Evolutionary conservation across 2,797 vertebrate species (phyloP).

Genomic region (Prunella strophiata): DNA sequence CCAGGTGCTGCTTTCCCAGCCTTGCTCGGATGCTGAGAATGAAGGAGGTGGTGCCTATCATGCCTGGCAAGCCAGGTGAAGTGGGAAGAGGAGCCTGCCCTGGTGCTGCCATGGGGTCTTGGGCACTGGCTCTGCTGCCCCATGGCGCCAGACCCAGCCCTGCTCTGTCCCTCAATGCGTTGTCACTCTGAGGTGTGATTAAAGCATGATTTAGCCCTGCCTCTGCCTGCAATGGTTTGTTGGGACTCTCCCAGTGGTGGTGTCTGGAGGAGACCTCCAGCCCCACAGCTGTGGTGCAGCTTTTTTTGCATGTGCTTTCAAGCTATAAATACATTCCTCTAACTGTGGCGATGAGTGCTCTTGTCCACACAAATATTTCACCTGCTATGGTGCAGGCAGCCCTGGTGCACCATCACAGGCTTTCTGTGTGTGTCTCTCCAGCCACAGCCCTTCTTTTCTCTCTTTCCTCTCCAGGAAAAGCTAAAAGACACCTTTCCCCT

Average conservation of each 20-base stretch:
- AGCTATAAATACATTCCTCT: background rate
- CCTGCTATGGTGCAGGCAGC: background rate
- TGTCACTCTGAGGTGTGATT: conserved; percentile 6
- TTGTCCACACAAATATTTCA: background rate
- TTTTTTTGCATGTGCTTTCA: background rate
- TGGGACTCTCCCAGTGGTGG: background rate
- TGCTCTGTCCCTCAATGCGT: background rate
- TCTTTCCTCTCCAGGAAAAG: background rate
- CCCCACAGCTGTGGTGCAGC: background rate
- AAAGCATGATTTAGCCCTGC: conserved; percentile 16
- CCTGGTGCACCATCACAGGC: background rate
- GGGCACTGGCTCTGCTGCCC: background rate
- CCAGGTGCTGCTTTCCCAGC: background rate
- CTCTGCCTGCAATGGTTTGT: background rate
- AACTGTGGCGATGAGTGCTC: rapidly evolving
- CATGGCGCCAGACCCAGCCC: rapidly evolving
- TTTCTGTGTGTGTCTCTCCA: background rate
- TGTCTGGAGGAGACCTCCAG: background rate
- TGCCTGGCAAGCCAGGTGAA: rapidly evolving
- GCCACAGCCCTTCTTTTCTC: background rate
- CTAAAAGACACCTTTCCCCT: background rate
- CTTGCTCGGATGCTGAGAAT: background rate
- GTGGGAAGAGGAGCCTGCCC: background rate
- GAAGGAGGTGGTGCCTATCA: rapidly evolving
- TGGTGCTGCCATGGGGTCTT: rapidly evolving